Evolutionary conservation across 2,113 vertebrate genomes (phyloP).

Genomic region (Hucho hucho): DNA sequence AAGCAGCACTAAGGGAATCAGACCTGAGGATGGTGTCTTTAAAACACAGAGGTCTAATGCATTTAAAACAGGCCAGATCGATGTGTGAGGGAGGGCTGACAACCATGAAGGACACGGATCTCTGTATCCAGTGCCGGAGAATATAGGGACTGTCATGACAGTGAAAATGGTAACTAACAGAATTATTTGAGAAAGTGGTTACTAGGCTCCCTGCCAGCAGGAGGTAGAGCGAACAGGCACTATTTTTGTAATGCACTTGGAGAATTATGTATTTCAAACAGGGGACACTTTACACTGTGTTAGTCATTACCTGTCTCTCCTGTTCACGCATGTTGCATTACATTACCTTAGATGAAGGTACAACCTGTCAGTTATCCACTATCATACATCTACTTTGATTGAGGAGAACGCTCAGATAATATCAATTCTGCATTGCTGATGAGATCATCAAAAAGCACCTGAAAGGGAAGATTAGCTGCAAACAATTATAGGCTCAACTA

Average conservation of each 20-base stretch:
- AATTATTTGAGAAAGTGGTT: constrained; percentile 69
- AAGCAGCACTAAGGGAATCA: no score
- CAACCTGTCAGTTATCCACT: background rate
- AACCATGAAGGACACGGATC: constrained; percentile 55
- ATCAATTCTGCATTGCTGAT: no score
- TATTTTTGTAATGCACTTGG: no score
- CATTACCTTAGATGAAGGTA: background rate
- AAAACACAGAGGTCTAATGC: no score
- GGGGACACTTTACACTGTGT: no score
- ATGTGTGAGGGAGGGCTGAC: constrained; percentile 39
- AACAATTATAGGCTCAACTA: constrained; percentile 26
- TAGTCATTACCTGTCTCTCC: no score
- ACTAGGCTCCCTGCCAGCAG: constrained; percentile 60
- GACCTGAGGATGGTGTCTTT: no score
- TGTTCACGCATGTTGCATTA: background rate
- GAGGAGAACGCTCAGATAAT: no score
- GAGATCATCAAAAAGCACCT: no score
- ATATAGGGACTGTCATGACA: constrained; percentile 44
- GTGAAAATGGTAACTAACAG: constrained; percentile 57
- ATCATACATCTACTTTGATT: no score
- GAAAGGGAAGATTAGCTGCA: constrained; percentile 12
- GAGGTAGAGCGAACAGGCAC: no score
- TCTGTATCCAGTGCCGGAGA: constrained; percentile 47
- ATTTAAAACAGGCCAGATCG: constrained; percentile 47
- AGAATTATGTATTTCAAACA: no score